Evolutionary conservation across 2,797 vertebrate species (phyloP).

Genomic region (Limnodromus scolopaceus): DNA sequence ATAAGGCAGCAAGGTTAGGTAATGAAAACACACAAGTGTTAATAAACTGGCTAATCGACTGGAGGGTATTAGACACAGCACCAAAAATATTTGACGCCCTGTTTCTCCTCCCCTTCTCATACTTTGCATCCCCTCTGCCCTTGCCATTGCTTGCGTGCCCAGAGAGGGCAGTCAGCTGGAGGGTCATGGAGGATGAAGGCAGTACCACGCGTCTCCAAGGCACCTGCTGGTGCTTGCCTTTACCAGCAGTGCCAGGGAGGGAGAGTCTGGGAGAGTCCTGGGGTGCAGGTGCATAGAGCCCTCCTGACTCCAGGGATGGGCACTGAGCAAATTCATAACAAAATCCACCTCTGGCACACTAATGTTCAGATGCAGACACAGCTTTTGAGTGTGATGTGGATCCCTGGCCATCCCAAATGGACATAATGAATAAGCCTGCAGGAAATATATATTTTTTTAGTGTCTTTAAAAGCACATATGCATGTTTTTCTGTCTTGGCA

Average conservation of each 20-base stretch:
- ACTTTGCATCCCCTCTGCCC: background rate
- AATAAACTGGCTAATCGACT: background rate
- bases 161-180: background rate
- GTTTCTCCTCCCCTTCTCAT: background rate
- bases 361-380: background rate
- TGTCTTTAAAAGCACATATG: background rate
- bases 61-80: background rate
- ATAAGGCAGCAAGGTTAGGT: background rate
- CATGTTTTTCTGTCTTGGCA: background rate
- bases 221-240: background rate
- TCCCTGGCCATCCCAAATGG: background rate
- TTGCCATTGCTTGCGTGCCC: fast-evolving
- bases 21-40: background rate
- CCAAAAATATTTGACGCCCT: background rate
- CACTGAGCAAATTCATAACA: fast-evolving
- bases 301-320: background rate
- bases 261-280: background rate
- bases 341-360: background rate
- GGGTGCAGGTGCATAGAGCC: fast-evolving
- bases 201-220: background rate
- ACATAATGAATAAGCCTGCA: background rate
- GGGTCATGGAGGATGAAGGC: background rate
- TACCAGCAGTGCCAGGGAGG: fast-evolving
- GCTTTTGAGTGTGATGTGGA: background rate
- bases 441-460: background rate